phyloP scores from a whole-genome alignment of 2,888 invertebrate species.

The Netelia virgata region DNA sequence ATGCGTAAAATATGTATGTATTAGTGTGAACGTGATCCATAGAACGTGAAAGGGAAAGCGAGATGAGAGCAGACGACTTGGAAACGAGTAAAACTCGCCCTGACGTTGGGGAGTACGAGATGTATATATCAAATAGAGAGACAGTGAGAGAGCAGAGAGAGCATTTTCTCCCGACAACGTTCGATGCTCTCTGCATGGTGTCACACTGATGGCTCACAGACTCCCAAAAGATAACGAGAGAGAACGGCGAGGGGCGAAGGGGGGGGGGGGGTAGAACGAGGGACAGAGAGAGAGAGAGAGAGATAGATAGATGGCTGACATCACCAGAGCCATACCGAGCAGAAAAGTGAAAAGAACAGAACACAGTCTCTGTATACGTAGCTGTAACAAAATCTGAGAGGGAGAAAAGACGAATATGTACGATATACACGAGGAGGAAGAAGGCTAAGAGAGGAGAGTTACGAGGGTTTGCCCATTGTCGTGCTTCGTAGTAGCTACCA shows the following conservation, averaged over 20 bases:
- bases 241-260: slow-evolving; percentile 63
- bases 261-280: slow-evolving; percentile 54
- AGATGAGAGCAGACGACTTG: slow-evolving; percentile 13
- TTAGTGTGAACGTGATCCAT: not conserved
- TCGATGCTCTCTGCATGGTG: slow-evolving; percentile 38
- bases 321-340: slow-evolving; percentile 22
- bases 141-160: slow-evolving; percentile 63
- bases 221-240: slow-evolving; percentile 42
- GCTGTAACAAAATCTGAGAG: slow-evolving; percentile 5
- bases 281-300: slow-evolving; percentile 33
- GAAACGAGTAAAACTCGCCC: slow-evolving; percentile 17
- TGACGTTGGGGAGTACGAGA: slow-evolving; percentile 15
- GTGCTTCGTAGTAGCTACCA: slow-evolving; percentile 16
- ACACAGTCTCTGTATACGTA: slow-evolving; percentile 9
- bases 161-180: slow-evolving; percentile 18
- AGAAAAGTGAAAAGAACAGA: slow-evolving; percentile 32
- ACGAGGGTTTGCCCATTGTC: slow-evolving; percentile 42
- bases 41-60: slow-evolving; percentile 22
- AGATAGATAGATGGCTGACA: slow-evolving; percentile 26
- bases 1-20: not conserved
- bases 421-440: slow-evolving; percentile 19
- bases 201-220: slow-evolving; percentile 59
- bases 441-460: slow-evolving; percentile 25
- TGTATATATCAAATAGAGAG: slow-evolving; percentile 45
- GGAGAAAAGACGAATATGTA: slow-evolving; percentile 8